Evolutionary conservation across 2,797 vertebrate genomes (phyloP), one percentile per base, ranked within the genome.

Genomic region (Aphelocoma californica): DNA sequence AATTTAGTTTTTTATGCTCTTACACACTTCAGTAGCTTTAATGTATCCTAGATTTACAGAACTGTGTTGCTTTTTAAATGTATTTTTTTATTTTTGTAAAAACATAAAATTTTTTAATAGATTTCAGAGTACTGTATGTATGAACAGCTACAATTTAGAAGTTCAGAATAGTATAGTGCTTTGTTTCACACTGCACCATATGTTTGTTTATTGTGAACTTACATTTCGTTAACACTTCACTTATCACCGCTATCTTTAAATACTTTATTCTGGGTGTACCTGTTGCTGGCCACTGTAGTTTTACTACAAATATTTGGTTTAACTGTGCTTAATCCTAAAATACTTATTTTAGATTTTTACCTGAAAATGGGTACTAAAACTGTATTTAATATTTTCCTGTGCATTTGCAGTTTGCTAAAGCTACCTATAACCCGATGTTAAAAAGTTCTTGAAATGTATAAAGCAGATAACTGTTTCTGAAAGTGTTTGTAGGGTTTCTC

Each of bases 361-460:
- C 7, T 54, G 32, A 66, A 75, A 78, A 48, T 17, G 6, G 7
- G 7, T 54, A 53, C 18, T 57, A 61, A 64, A 90, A 21, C 5
- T 24, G 6, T 50, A 38, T 64, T 71, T 62, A 45, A 54, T 20
- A 47, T 56, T 47, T 69, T 51, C 19, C 6, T 51, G 3, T 14
- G 36, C 10, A 7, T 38, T 71, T 83, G 7, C 21, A 51, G 10
- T 51, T 50, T 80, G 8, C 20, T 64, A 60, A 77, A 72, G 1
- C 10, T 69, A 40, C 6, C 2, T 21, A 16, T 29, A 69, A 60
- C 14, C 7, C 2, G 0, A 62, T 28, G 4, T 24, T 40, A 31
- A 75, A 34, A 53, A 60, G 5, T 18, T 51, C 6, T 90, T 64
- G 29, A 71, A 56, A 51, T 40, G 7, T 17, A 26, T 51, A 60